phyloP scores from a whole-genome alignment of 2,888 invertebrate genomes.

The Syrphus vitripennis region DNA sequence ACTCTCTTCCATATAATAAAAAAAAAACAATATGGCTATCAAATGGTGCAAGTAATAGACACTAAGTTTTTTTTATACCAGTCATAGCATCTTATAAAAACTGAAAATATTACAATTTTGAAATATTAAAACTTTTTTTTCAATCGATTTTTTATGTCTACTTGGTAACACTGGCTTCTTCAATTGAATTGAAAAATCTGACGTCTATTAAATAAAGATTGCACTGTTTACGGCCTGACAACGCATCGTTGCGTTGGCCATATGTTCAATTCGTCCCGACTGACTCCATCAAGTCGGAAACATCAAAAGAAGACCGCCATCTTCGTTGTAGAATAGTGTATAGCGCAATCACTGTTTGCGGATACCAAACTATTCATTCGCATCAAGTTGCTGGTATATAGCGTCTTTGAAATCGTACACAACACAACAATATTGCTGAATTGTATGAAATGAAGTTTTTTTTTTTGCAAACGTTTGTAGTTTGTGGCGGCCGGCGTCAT shows the following conservation, averaged over 20 bases:
- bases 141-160: not conserved
- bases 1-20: no score
- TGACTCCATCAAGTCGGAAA: constrained; percentile 15
- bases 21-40: no score
- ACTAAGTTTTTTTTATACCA: no score
- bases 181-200: constrained; percentile 39
- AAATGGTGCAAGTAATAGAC: no score
- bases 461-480: constrained; percentile 8
- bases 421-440: not conserved
- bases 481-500: constrained; percentile 7
- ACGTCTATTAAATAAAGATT: constrained; percentile 70
- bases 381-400: constrained; percentile 41
- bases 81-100: no score
- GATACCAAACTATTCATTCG: constrained; percentile 66
- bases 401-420: not conserved
- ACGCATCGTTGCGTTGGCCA: constrained; percentile 64
- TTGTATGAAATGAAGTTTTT: not conserved
- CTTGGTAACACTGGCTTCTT: not conserved
- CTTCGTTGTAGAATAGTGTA: not conserved
- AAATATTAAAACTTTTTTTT: no score
- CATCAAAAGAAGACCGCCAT: constrained; percentile 58
- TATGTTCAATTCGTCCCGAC: constrained; percentile 15
- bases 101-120: no score
- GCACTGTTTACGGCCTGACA: constrained; percentile 68
- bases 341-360: not conserved